phyloP scores from a whole-genome alignment of 2,888 invertebrate species.

The Polydrusus pterygomalis region DNA sequence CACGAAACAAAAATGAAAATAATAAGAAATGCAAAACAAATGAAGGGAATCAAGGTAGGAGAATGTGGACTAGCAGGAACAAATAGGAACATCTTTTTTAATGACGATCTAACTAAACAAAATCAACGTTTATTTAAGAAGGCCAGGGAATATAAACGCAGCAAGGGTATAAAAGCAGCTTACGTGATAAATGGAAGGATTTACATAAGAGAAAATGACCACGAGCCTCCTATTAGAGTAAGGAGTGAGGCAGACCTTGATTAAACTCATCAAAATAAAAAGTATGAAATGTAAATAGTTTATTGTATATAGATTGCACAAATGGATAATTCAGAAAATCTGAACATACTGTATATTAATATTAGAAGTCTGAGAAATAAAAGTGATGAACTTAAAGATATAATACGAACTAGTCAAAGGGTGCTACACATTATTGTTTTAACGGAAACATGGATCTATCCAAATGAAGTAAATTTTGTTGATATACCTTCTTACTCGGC shows the following conservation, averaged over 20 bases:
- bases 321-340: not conserved
- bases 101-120: not conserved
- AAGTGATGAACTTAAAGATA: not conserved
- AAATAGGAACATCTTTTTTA: not conserved
- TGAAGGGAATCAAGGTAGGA: not conserved
- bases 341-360: not conserved
- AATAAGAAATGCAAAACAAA: not conserved
- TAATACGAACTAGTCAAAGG: not conserved
- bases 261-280: not conserved
- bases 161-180: not conserved
- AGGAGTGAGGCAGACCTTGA: not conserved
- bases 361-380: slow-evolving; percentile 15
- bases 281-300: not conserved
- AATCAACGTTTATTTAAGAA: not conserved
- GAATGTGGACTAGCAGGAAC: not conserved
- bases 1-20: not conserved
- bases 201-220: not conserved
- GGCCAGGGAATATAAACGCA: not conserved
- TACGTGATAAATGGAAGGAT: not conserved
- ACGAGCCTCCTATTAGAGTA: not conserved
- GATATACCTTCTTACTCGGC: not conserved
- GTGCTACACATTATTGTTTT: not conserved
- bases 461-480: not conserved
- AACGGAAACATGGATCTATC: no score
- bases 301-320: not conserved